Conservation (phyloP, 2,888 invertebrate genomes). For the Himalopsyche japonica region DNA sequence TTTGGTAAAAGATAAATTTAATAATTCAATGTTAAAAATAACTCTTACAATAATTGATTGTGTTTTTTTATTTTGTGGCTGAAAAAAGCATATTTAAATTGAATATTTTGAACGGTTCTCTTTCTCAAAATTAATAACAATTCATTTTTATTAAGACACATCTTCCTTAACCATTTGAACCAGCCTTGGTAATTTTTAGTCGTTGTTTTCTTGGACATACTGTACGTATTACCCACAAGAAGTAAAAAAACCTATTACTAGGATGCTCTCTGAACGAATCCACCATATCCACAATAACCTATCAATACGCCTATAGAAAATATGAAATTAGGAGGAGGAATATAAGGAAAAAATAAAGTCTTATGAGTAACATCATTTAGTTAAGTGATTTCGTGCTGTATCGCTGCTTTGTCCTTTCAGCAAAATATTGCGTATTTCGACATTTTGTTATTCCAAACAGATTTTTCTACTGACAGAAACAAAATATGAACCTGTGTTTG, state of each 20-base stretch:
- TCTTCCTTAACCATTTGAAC: no score
- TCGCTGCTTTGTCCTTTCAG: conserved; percentile 24
- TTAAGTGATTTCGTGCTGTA: conserved; percentile 40
- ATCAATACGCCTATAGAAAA: conserved; percentile 28
- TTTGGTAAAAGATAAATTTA: no score
- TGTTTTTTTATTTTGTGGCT: no score
- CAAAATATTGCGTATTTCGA: conserved; percentile 11
- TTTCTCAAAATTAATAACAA: no score
- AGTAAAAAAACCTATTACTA: conserved; percentile 15
- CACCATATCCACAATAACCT: conserved; percentile 14
- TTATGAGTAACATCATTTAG: conserved; percentile 35
- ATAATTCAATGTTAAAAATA: no score
- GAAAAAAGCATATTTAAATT: no score
- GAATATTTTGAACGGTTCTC: no score
- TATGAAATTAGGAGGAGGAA: conserved; percentile 29
- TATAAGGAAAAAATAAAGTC: conserved; percentile 32
- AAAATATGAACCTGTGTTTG: conserved; percentile 19
- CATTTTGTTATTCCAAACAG: not conserved
- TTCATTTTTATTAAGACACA: no score
- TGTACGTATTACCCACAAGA: not conserved
- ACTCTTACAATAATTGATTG: no score
- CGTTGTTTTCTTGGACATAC: not conserved
- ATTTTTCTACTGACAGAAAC: conserved; percentile 5
- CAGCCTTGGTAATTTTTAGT: no score
- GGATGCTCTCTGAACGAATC: conserved; percentile 22